Evolutionary conservation across 37 sponge, comb jelly and placozoan species (phyloP).

Genomic region (Oopsacas minuta): DNA sequence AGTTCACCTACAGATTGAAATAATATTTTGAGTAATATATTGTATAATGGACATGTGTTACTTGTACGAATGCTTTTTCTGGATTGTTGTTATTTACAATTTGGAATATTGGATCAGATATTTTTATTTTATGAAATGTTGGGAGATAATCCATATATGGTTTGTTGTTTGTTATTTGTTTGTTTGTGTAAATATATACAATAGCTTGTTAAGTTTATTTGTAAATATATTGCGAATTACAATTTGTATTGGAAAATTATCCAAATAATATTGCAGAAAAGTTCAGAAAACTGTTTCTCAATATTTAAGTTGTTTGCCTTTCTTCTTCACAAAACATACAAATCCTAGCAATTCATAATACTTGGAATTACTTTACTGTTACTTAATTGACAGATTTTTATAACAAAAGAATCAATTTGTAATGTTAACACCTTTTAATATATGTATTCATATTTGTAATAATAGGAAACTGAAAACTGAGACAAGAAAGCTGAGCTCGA

Average conservation of each 20-base stretch:
- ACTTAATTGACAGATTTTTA: too few species aligned
- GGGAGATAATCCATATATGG: background rate
- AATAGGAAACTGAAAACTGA: background rate
- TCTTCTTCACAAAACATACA: too few species aligned
- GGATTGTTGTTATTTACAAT: background rate
- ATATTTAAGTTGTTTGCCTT: too few species aligned
- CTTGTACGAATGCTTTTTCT: background rate
- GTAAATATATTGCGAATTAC: too few species aligned
- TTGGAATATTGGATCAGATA: background rate
- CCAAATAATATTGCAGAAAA: too few species aligned
- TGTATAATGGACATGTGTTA: background rate
- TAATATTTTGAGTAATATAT: background rate
- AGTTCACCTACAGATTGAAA: background rate
- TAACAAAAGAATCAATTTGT: too few species aligned
- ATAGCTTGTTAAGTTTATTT: too few species aligned
- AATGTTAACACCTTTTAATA: too few species aligned
- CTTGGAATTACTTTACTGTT: too few species aligned
- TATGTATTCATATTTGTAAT: background rate
- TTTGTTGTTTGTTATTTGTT: background rate
- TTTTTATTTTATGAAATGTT: background rate
- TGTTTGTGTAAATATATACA: background rate
- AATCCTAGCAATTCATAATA: too few species aligned
- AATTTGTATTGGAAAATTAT: too few species aligned
- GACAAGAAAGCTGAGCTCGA: background rate
- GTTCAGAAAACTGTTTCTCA: too few species aligned